Evolutionary conservation across 2,888 invertebrate species (phyloP), one percentile per base, ranked within the genome.

Genomic region (Fragum whitleyi): DNA sequence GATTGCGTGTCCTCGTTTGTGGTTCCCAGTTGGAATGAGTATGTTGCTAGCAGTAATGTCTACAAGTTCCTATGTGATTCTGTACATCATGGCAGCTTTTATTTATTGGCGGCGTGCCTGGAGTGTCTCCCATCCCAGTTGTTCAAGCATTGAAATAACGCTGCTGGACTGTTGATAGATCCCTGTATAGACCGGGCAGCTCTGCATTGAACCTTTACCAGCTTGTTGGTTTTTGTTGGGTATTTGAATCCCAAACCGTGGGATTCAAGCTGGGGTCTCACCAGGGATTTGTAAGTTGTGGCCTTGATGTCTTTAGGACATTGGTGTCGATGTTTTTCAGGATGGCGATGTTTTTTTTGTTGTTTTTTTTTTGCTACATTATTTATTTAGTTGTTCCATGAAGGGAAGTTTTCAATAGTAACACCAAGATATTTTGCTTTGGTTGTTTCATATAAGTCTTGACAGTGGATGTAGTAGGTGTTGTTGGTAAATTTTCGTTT

Each of bases 261-360:
- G 81, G 82, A 82, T 28, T 85, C 81, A 0, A 86, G 36, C 29
- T 77, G 72, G 7, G 81, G 32, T n/a, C 79, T 0, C 0, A 79
- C 73, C 6, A 73, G 47, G 3, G 81, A 53, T 73, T 83, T 78
- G 59, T 74, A 83, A 51, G 74, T 21, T 6, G 73, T 61, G 9
- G 61, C 77, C 39, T 80, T 80, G 55, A 76, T 69, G 32, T 65
- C n/a, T 36, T 53, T 47, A 11, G 79, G 76, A 36, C 70, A 74
- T 16, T 51, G 26, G 39, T 85, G 80, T 59, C 76, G n/a, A n/a
- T n/a, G n/a, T n/a, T 57, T 11, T 68, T 29, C 19, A 79, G 71
- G 26, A 82, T 79, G 14, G 69, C 55, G 21, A 39, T 59, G 69
- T 85, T 71, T 47, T 68, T 32, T 79, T 83, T 19, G 80, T 80